phyloP scores from a whole-genome alignment of 2,888 invertebrate species.

The Epinotia ramella region DNA sequence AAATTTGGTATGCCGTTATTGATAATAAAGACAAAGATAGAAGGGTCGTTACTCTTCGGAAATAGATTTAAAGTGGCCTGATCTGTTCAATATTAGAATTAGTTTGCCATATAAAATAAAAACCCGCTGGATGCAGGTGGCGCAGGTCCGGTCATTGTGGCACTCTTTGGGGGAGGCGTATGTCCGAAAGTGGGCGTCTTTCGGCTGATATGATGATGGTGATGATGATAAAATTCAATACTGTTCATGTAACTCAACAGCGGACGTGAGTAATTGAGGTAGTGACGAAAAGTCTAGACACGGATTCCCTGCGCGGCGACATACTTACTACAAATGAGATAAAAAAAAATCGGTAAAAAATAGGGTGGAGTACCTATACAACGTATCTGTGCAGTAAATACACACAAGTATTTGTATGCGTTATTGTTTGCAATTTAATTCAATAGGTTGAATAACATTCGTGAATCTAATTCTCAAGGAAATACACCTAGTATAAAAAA shows the following conservation, averaged over 20 bases:
- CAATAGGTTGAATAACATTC: too few relatives aligned
- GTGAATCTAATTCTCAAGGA: not conserved
- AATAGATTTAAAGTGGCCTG: not conserved
- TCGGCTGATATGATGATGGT: too few relatives aligned
- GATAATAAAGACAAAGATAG: constrained; percentile 20
- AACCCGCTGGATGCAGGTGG: not conserved
- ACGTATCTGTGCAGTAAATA: too few relatives aligned
- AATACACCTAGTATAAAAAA: not conserved
- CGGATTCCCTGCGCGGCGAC: not conserved
- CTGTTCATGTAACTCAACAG: too few relatives aligned
- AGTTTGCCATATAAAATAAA: not conserved
- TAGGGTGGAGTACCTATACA: too few relatives aligned
- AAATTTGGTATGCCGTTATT: constrained; percentile 34
- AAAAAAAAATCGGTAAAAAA: not conserved
- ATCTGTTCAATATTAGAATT: not conserved
- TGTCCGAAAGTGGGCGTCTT: too few relatives aligned
- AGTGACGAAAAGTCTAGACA: not conserved
- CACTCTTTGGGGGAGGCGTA: too few relatives aligned
- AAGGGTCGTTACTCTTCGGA: constrained; percentile 11
- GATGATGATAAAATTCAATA: too few relatives aligned
- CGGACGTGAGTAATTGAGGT: not conserved
- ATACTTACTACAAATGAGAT: constrained; percentile 1
- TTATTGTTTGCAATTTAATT: too few relatives aligned
- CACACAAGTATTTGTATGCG: too few relatives aligned
- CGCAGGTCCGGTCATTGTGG: too few relatives aligned